Base-by-base conservation (phyloP, 1,140 invertebrate genomes). In the Trichonephila clavipes region DNA sequence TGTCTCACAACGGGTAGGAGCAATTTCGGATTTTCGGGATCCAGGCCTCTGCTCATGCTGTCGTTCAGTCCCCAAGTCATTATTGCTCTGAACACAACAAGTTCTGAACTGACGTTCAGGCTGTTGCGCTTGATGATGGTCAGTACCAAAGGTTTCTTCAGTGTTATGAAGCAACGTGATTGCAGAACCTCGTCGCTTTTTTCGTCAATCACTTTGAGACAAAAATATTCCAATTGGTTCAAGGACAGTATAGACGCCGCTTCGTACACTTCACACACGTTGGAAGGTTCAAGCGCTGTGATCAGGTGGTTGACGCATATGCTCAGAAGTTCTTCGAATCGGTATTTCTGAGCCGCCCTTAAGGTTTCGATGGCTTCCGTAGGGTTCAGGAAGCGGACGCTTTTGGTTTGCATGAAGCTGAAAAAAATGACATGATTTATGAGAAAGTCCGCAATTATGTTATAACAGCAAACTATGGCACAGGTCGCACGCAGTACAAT, bases 161-260 rank as follows among this genome's bases (percentile, higher is more conserved):
- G 40, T 16, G 88, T 89, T 24, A 62, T 12, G 88, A 90, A 90
- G 2, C 69, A 72, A 6, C 88, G 72, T 16, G 69, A 16, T 2
- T 19, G 16, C 14, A 90, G 34, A 40, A 90, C 72, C 24, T 77
- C 24, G 5, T 90, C 88, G 4, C 72, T 10, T 5, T 77, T 14
- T 82, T 82, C 24, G 88, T 90, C 88, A 24, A 90, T 90, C n/a
- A 81, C 5, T 24, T 61, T 90, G 7, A 90, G 72, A 64, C 88
- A 90, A 19, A 19, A 51, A 18, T 69, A 90, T 82, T 90, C 44
- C 19, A 90, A 58, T 18, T 81, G 44, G n/a, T 28, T 62, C 24
- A 81, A 28, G 10, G 18, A 40, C 7, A 81, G 21, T 19, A 28
- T 5, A 1, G 19, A 61, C 3, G 88, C 69, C 14, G 51, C 21